Percentiles rank a stretch among this genome's conserved stretches.
Evolutionary conservation across 2,797 vertebrate species (phyloP).

Genomic region (Sebastes miniatus): DNA sequence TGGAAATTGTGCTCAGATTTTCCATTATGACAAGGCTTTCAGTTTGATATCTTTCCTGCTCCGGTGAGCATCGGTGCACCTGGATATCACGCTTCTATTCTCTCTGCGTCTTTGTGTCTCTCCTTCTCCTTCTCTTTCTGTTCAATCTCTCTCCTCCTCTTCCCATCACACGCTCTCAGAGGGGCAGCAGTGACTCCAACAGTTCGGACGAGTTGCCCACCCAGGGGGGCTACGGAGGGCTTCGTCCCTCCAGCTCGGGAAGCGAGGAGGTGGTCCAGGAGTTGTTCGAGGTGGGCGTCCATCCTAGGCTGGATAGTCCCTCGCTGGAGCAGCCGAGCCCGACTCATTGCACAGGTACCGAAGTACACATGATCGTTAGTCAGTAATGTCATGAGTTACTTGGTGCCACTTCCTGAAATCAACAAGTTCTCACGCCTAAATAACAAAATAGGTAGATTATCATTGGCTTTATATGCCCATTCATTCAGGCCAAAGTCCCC

Average conservation of each 20-base stretch:
- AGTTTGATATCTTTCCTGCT: conserved; percentile 13
- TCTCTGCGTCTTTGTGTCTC: not conserved
- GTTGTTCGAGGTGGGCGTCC: conserved; percentile 41
- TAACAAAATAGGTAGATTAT: not conserved
- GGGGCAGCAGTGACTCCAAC: conserved; percentile 70
- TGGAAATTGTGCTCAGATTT: conserved; percentile 50
- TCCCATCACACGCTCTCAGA: conserved; percentile 45
- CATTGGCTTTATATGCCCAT: not conserved
- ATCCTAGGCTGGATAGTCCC: conserved; percentile 12
- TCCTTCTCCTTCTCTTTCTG: not conserved
- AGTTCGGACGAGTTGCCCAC: conserved; percentile 72
- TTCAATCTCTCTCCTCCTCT: not conserved
- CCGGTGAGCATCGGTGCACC: conserved; percentile 22
- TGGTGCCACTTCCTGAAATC: too few species aligned
- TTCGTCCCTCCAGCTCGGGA: conserved; percentile 47
- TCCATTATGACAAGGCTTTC: conserved; percentile 46
- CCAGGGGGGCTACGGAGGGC: conserved; percentile 39
- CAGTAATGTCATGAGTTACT: too few species aligned
- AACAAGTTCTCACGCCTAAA: not conserved
- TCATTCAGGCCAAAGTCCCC: not conserved
- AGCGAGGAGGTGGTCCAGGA: conserved; percentile 56
- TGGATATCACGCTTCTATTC: conserved; percentile 11
- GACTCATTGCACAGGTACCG: conserved; percentile 62
- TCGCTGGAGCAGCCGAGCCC: conserved; percentile 32
- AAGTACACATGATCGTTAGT: not conserved